Percentiles rank a stretch among this genome's conserved stretches.
Evolutionary conservation across 2,888 invertebrate genomes (phyloP).

Genomic region (Spatulosminthurus flaviceps): DNA sequence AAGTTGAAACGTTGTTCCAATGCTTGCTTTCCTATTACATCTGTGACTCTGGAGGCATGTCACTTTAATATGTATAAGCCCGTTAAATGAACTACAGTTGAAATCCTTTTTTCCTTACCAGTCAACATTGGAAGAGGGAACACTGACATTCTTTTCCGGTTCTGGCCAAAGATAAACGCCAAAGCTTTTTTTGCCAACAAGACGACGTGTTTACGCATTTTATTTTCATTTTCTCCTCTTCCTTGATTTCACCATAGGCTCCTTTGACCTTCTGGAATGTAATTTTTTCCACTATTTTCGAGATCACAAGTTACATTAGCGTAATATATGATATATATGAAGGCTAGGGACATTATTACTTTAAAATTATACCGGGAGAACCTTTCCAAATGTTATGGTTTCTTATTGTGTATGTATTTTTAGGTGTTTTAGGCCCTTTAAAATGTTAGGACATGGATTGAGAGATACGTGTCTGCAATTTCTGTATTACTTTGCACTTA

Average conservation of each 20-base stretch:
- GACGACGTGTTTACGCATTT: conserved; percentile 26
- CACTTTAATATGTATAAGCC: conserved; percentile 1
- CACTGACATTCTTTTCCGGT: conserved; percentile 23
- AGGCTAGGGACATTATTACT: too few relatives aligned
- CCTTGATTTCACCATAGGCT: conserved; percentile 32
- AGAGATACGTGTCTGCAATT: too few relatives aligned
- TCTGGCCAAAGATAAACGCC: conserved; percentile 15
- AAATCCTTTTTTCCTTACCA: background rate
- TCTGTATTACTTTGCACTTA: too few relatives aligned
- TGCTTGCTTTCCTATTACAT: background rate
- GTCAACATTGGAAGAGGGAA: background rate
- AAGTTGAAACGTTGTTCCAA: conserved; percentile 19
- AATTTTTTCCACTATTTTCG: background rate
- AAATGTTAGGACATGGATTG: too few relatives aligned
- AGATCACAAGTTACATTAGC: background rate
- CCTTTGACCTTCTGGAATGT: conserved; percentile 5
- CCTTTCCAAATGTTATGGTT: too few relatives aligned
- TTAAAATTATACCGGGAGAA: too few relatives aligned
- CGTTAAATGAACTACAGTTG: background rate
- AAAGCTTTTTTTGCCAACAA: background rate
- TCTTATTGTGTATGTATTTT: too few relatives aligned
- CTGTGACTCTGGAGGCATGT: conserved; percentile 26
- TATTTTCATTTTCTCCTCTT: conserved; percentile 31
- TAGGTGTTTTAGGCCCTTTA: too few relatives aligned
- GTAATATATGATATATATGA: background rate